A percentile compares a stretch with the other conserved stretches of the same genome.
Evolutionary conservation across 2,888 invertebrate species (phyloP).

Genomic region (Parnassius smintheus): DNA sequence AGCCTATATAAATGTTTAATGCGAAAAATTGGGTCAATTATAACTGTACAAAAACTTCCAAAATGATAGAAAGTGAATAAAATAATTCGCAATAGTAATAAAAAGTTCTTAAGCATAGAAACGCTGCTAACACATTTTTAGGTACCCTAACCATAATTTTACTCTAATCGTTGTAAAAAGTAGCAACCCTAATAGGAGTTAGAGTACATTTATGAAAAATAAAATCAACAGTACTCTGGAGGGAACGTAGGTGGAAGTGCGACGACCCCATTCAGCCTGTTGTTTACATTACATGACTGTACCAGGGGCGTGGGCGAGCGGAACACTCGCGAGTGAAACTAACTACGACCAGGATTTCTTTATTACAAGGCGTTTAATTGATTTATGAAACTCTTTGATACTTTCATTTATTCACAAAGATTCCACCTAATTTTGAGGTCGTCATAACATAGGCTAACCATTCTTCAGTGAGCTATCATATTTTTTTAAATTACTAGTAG

Average conservation of each 20-base stretch:
- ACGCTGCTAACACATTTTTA: too few species aligned
- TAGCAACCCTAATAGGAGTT: not conserved
- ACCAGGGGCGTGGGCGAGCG: constrained; percentile 35
- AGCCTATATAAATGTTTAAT: too few species aligned
- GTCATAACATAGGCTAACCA: not conserved
- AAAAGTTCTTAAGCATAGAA: too few species aligned
- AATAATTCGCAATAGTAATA: too few species aligned
- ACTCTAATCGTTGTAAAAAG: too few species aligned
- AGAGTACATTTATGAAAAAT: constrained; percentile 14
- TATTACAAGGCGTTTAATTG: constrained; percentile 14
- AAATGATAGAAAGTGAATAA: too few species aligned
- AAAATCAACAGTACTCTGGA: constrained; percentile 24
- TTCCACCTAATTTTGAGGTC: not conserved
- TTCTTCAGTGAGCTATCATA: not conserved
- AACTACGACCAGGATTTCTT: constrained; percentile 13
- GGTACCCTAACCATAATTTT: too few species aligned
- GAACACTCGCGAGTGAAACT: constrained; percentile 31
- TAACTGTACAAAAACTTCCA: too few species aligned
- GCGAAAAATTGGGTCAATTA: too few species aligned
- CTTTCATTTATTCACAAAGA: constrained; percentile 12
- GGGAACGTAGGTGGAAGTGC: constrained; percentile 64
- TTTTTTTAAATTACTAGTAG: not conserved
- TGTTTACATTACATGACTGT: constrained; percentile 36
- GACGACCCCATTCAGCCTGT: constrained; percentile 53
- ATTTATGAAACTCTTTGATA: constrained; percentile 18